Evolutionary conservation across 53 echinoderm and acorn worm genomes (phyloP), one percentile per base, ranked within the genome.

Genomic region (Paelopatides confundens): DNA sequence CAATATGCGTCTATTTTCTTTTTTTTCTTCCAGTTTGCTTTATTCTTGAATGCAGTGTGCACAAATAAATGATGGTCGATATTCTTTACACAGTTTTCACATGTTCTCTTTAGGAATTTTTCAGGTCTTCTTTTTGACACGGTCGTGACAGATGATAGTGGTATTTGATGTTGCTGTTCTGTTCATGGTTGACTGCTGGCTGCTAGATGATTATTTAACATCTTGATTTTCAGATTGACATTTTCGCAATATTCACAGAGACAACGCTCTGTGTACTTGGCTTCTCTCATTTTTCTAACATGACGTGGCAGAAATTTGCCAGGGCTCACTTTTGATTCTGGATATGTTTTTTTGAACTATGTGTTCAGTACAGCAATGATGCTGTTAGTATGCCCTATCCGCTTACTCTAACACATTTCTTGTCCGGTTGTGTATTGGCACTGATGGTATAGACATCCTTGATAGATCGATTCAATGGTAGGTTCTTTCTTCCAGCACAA

Each of bases 231-330:
- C 31, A 92, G 69, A n/a, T 87, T 10, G 4, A 93, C 12, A 30
- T 93, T 90, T 74, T 93, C 90, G 37, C 93, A 93, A 47, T 90
- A 93, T 63, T 93, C 90, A 49, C 93, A 93, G 6, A 93, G 47
- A 74, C 93, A 90, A 3, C 93, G n/a, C n/a, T n/a, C 93, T 3
- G 71, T 35, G 23, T 90, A 93, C 50, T 93, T 90, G 24, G 67
- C 83, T 52, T 87, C 51, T 46, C 28, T 11, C 34, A 32, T 81
- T 13, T 50, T 71, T 53, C 84, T 93, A 4, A 90, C 90, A 66
- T 93, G 65, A 6, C 35, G 50, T 48, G 93, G 94, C 23, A 91
- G 47, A 62, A 27, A 86, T 13, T 26, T 63, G 54, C 81, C 18
- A 21, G 54, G 15, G 14, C 85, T 15, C 13, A 92, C 89, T 68